Evolutionary conservation across 2,797 vertebrate genomes (phyloP).

Genomic region (Enteromius trimaculatus): DNA sequence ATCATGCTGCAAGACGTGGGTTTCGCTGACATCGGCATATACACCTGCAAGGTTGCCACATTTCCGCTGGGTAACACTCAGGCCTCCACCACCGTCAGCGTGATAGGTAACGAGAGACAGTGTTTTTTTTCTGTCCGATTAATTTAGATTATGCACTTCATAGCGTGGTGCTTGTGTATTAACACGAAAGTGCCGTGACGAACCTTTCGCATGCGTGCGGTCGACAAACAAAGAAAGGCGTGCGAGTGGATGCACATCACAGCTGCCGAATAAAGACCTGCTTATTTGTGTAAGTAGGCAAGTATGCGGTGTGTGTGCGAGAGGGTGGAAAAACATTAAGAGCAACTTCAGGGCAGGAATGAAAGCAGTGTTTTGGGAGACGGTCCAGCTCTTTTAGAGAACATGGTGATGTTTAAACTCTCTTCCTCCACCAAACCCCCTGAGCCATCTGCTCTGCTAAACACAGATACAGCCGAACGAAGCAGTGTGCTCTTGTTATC

Average conservation of each 20-base stretch:
- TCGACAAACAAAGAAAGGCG: conserved; percentile 22
- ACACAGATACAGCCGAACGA: conserved; percentile 30
- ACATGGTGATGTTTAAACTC: conserved; percentile 54
- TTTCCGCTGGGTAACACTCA: conserved; percentile 96
- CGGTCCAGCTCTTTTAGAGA: conserved; percentile 34
- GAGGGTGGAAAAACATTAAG: conserved; percentile 33
- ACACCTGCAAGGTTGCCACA: conserved; percentile 95
- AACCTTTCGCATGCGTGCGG: conserved; percentile 39
- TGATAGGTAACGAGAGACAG: conserved; percentile 81
- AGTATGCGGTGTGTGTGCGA: conserved; percentile 18
- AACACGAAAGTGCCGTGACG: conserved; percentile 41
- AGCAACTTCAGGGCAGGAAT: conserved; percentile 42
- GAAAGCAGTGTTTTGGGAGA: conserved; percentile 46
- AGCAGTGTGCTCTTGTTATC: conserved; percentile 23
- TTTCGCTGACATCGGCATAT: conserved; percentile 91
- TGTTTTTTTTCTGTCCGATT: conserved; percentile 26
- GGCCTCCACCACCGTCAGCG: conserved; percentile 87
- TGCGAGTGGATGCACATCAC: conserved; percentile 28
- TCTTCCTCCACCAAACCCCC: conserved; percentile 34
- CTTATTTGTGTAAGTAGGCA: conserved; percentile 42
- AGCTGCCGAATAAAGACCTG: conserved; percentile 24
- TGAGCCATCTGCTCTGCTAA: conserved; percentile 38
- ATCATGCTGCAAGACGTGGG: conserved; percentile 89
- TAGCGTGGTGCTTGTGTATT: conserved; percentile 22
- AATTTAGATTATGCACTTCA: conserved; percentile 9